phyloP scores from a whole-genome alignment of 2,113 vertebrate genomes.

The Sander vitreus region DNA sequence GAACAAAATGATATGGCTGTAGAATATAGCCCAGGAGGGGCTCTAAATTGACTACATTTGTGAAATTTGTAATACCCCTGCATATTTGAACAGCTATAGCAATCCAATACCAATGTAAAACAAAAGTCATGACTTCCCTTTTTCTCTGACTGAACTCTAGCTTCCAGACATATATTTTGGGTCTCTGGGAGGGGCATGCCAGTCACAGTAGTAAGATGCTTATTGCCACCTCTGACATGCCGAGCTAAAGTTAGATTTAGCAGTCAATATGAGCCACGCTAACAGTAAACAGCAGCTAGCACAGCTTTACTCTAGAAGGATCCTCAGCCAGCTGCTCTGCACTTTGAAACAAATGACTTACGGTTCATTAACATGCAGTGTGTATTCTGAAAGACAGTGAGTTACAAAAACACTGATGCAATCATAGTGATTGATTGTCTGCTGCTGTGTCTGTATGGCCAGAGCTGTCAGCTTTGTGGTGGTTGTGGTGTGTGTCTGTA shows the following conservation, averaged over 20 bases:
- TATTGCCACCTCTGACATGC: conserved; percentile 59
- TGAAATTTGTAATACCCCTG: conserved; percentile 8
- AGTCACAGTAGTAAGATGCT: conserved; percentile 69
- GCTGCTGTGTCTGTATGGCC: background rate
- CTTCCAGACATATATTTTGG: conserved; percentile 55
- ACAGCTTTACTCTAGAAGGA: conserved; percentile 44
- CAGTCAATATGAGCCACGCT: conserved; percentile 52
- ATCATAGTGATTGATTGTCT: conserved; percentile 37
- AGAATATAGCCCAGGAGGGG: conserved; percentile 11
- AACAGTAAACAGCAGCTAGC: conserved; percentile 68
- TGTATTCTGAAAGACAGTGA: conserved; percentile 23
- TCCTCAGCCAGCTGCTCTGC: conserved; percentile 35
- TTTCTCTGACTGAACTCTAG: conserved; percentile 26
- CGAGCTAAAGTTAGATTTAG: conserved; percentile 72
- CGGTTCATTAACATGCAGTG: conserved; percentile 24
- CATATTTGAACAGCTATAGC: conserved; percentile 6
- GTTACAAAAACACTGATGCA: conserved; percentile 43
- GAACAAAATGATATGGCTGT: conserved; percentile 20
- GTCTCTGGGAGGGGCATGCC: conserved; percentile 49
- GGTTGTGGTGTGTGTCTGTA: conserved; percentile 33
- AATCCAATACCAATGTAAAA: conserved; percentile 1
- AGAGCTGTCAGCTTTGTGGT: conserved; percentile 33
- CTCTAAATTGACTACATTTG: conserved; percentile 22
- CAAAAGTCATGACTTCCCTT: conserved; percentile 27
- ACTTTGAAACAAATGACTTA: background rate